phyloP scores from a whole-genome alignment of 2,797 vertebrate genomes.

The Hydrocynus forskahlii region DNA sequence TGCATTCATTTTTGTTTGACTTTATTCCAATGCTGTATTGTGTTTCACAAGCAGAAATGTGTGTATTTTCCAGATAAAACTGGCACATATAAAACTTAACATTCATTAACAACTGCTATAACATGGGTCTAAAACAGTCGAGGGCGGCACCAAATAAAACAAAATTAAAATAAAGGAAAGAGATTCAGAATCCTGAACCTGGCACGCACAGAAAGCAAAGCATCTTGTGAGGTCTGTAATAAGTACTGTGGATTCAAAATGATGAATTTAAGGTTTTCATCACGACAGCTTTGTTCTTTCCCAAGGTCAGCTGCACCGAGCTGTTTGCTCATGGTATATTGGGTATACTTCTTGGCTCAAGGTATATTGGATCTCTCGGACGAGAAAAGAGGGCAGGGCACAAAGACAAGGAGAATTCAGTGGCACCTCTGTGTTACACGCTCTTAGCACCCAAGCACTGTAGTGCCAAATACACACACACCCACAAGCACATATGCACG shows the following conservation, averaged over 20 bases:
- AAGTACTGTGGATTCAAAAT: not conserved
- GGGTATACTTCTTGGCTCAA: slow-evolving; percentile 29
- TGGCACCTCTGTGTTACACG: slow-evolving; percentile 51
- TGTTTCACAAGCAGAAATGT: too few species aligned
- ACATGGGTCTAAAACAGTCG: not conserved
- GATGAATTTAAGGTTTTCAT: not conserved
- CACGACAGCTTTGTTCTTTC: slow-evolving; percentile 2
- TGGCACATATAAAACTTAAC: too few species aligned
- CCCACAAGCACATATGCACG: slow-evolving; percentile 28
- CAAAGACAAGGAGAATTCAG: slow-evolving; percentile 20
- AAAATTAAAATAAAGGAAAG: not conserved
- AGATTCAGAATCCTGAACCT: not conserved
- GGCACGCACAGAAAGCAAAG: not conserved
- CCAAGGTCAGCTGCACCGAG: not conserved
- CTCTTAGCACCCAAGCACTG: slow-evolving; percentile 50
- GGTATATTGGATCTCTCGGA: slow-evolving; percentile 26
- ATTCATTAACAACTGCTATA: not conserved
- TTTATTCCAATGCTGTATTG: too few species aligned
- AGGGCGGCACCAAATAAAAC: not conserved
- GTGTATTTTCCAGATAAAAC: too few species aligned
- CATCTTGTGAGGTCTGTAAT: slow-evolving; percentile 1
- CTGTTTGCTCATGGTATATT: too few species aligned
- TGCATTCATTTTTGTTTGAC: too few species aligned
- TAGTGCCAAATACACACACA: slow-evolving; percentile 21
- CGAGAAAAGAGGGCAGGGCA: slow-evolving; percentile 33